Conservation (phyloP, 2,113 vertebrate species). For the Rhea americana region DNA sequence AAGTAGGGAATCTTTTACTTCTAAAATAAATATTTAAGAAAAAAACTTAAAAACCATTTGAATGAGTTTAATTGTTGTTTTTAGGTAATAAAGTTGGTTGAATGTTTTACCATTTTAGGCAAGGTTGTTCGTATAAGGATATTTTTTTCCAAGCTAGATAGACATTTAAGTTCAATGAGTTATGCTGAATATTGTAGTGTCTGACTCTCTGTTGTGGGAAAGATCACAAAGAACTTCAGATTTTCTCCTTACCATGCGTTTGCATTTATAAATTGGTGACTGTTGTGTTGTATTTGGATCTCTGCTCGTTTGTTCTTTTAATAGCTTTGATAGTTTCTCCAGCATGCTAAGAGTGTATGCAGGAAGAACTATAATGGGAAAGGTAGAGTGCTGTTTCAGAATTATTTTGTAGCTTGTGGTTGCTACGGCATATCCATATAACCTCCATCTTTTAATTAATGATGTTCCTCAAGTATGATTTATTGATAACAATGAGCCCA, state of each 20-base stretch:
- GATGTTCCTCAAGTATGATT: too few species aligned
- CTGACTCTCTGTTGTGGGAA: too few species aligned
- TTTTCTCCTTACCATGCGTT: background rate
- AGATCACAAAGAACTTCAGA: background rate
- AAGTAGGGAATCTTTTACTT: background rate
- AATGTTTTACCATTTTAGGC: background rate
- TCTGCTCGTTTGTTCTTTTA: too few species aligned
- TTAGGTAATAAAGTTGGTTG: background rate
- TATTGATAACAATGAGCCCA: too few species aligned
- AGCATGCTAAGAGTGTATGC: too few species aligned
- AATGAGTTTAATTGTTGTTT: too few species aligned
- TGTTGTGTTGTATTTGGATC: background rate
- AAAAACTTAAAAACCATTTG: background rate
- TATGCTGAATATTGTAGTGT: background rate
- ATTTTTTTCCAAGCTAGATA: background rate
- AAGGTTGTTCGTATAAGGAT: background rate
- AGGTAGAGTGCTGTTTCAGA: too few species aligned
- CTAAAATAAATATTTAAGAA: background rate
- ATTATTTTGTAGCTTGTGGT: too few species aligned
- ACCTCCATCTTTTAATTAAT: too few species aligned
- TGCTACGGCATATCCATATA: too few species aligned
- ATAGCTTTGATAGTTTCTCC: too few species aligned
- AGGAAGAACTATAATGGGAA: too few species aligned
- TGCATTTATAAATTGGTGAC: background rate
- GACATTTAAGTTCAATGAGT: background rate